Evolutionary conservation across 2,888 invertebrate genomes (phyloP), one percentile per base, ranked within the genome.

Genomic region (Idaea aversata): DNA sequence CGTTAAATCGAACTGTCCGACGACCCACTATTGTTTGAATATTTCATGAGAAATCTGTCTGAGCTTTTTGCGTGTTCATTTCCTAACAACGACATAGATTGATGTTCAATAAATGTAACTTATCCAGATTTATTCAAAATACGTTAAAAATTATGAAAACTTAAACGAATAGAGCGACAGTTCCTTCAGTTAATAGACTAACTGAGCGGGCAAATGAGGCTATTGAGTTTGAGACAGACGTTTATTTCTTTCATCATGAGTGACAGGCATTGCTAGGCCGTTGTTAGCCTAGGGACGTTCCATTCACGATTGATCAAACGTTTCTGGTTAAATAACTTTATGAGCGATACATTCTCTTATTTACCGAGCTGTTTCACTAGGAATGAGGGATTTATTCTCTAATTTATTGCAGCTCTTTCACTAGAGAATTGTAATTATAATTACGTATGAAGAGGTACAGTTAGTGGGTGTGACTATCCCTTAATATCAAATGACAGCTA

Each of bases 201-300:
- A 72, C 68, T 77, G 71, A 77, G 76, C 75, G 67, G 66, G 75
- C 72, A 81, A 82, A 85, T 84, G 78, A 73, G 76, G 78, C 77
- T 78, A 79, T 80, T 79, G 79, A 80, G 78, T 74, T 77, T 80
- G 83, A 76, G 47, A 47, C 10, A 78, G 81, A 82, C 75, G 78
- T 76, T 76, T 77, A 79, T 78, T 81, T 75, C 77, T 78, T 77
- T 84, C 81, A 85, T 77, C 80, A 79, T 82, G 87, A 87, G 81
- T 86, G 86, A 85, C 85, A 83, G 79, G 73, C 75, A 75, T 72
- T 75, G 73, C 74, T 76, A 69, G 72, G 72, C 71, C 72, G 78
- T 72, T 73, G 68, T 68, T 65, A 35, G 85, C 84, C 85, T 65
- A 76, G 67, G 83, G 86, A 80, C 69, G 67, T 71, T 74, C 71